These are phyloP conservation scores for Calyptommatus sinebrachiatus DNA, from an alignment of 2,113 vertebrate genomes.

Conservation along the genomic window DNA sequence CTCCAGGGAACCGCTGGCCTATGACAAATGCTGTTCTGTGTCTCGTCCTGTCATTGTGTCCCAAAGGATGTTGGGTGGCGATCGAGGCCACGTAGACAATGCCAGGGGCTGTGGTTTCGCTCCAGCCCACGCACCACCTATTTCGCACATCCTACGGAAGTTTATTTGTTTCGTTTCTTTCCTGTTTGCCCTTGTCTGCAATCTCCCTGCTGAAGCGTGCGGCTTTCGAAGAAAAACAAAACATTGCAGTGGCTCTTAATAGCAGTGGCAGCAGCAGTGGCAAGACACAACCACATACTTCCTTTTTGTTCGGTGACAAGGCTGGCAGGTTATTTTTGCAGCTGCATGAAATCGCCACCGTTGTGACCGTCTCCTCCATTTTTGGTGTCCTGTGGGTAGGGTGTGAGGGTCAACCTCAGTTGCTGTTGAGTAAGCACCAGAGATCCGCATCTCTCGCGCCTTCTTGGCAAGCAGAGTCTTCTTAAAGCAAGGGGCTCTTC, in stretches of 20 bases:
- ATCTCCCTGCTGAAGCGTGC: slow-evolving; percentile 44
- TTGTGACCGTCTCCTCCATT: background rate
- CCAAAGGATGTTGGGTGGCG: slow-evolving; percentile 32
- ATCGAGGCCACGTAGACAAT: slow-evolving; percentile 18
- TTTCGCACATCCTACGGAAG: slow-evolving; percentile 46
- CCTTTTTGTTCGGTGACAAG: background rate
- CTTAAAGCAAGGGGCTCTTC: slow-evolving; percentile 5
- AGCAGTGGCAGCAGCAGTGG: slow-evolving; percentile 56
- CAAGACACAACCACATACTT: slow-evolving; percentile 8
- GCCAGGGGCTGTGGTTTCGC: slow-evolving; percentile 45
- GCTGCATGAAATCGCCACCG: slow-evolving; percentile 59
- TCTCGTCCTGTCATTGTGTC: slow-evolving; percentile 66
- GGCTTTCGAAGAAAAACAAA: slow-evolving; percentile 46
- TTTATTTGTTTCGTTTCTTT: slow-evolving; percentile 50
- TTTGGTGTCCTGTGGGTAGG: slow-evolving; percentile 18
- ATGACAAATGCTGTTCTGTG: slow-evolving; percentile 60
- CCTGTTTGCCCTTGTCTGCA: slow-evolving; percentile 35
- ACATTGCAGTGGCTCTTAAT: slow-evolving; percentile 17
- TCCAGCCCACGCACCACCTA: slow-evolving; percentile 43
- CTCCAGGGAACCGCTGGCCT: slow-evolving; percentile 44
- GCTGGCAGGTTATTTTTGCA: slow-evolving; percentile 8
- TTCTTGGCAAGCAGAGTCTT: slow-evolving; percentile 13
- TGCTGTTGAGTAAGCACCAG: slow-evolving; percentile 12
- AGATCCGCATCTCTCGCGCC: background rate
- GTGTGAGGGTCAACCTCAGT: background rate